Evolutionary conservation across 2,113 vertebrate genomes (phyloP).

Genomic region (Melanerpes formicivorus): DNA sequence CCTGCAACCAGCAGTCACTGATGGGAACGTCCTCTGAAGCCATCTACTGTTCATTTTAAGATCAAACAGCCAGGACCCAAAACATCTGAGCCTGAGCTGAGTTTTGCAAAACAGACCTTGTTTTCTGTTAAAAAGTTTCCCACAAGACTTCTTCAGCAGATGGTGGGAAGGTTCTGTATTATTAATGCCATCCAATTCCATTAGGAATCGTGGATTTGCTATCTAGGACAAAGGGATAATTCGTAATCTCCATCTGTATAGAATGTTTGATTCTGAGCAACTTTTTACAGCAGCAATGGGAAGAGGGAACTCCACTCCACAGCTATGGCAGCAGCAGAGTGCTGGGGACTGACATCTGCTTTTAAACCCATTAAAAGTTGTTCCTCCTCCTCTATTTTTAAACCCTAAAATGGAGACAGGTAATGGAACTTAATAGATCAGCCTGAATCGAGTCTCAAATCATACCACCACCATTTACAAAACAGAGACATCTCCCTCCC

Average conservation of each 20-base stretch:
- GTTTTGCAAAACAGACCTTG: constrained; percentile 53
- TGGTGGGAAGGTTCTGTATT: constrained; percentile 70
- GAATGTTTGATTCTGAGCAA: constrained; percentile 34
- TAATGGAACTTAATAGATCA: not conserved
- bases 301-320: not conserved
- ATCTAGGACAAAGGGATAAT: constrained; percentile 67
- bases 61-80: not conserved
- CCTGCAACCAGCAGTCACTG: not conserved
- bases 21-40: not conserved
- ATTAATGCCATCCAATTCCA: constrained; percentile 74
- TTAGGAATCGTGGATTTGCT: constrained; percentile 65
- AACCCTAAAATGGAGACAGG: not conserved
- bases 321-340: not conserved
- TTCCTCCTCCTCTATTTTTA: not conserved
- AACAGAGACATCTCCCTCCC: not conserved
- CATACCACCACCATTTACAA: not conserved
- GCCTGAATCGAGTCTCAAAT: not conserved
- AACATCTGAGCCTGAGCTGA: not conserved
- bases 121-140: constrained; percentile 54
- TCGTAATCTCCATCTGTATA: constrained; percentile 64
- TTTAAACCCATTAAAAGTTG: not conserved
- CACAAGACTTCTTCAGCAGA: constrained; percentile 66
- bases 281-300: constrained; percentile 42
- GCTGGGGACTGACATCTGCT: not conserved
- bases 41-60: constrained; percentile 38